phyloP scores from a whole-genome alignment of 2,113 vertebrate species.

The Cardinalis cardinalis region DNA sequence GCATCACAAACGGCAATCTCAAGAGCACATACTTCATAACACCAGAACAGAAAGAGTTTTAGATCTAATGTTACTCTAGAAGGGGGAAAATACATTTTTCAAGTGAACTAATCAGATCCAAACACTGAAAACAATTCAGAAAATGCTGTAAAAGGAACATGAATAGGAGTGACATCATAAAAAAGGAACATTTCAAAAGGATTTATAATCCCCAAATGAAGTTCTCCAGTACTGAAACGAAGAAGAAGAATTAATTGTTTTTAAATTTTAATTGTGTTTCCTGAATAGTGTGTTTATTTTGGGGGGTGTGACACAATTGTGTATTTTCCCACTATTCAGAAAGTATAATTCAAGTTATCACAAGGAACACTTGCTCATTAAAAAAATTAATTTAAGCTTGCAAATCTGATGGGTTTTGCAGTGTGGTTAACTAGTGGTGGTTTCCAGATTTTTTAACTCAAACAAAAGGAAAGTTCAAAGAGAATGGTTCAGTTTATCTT shows the following conservation, averaged over 20 bases:
- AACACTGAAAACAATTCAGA: not conserved
- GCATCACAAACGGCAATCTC: not conserved
- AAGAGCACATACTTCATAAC: not conserved
- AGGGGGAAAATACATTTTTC: not conserved
- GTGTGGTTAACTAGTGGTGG: not conserved
- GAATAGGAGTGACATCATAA: not conserved
- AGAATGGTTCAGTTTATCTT: not conserved
- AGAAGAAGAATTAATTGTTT: not conserved
- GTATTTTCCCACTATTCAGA: constrained; percentile 39
- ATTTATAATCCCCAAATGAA: not conserved
- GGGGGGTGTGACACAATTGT: not conserved
- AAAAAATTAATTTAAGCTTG: not conserved
- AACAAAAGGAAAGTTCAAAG: constrained; percentile 26
- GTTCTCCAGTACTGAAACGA: not conserved
- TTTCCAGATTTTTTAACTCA: not conserved
- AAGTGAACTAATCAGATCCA: not conserved
- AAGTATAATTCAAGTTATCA: constrained; percentile 28
- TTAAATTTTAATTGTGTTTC: not conserved
- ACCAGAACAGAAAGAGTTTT: not conserved
- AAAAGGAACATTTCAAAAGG: not conserved
- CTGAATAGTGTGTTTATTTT: not conserved
- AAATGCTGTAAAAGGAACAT: not conserved
- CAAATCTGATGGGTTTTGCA: not conserved
- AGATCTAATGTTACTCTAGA: fast-evolving
- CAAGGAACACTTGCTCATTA: not conserved